phyloP scores from a whole-genome alignment of 1,140 invertebrate species.

The Latrodectus geometricus region DNA sequence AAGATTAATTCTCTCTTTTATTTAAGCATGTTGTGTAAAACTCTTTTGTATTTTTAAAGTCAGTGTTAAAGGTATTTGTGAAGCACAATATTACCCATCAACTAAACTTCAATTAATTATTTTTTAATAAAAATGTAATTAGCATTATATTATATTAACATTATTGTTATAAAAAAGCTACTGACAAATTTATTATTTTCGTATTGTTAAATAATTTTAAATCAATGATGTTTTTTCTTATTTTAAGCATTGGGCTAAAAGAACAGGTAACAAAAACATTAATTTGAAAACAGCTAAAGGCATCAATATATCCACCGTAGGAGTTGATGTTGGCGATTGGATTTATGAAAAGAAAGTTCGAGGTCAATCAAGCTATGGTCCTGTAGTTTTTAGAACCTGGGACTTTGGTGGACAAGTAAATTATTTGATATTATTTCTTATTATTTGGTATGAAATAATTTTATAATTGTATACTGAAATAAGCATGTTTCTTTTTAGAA shows the following conservation, averaged over 20 bases:
- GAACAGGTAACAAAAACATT: constrained; percentile 90
- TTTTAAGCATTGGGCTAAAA: constrained; percentile 87
- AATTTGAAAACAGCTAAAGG: constrained; percentile 81
- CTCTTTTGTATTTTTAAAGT: no score
- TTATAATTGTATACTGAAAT: not conserved
- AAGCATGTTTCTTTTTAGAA: constrained; percentile 68
- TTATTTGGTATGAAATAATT: not conserved
- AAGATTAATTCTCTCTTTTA: no score
- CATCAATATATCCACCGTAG: constrained; percentile 92
- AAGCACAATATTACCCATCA: no score
- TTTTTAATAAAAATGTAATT: no score
- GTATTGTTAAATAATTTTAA: no score
- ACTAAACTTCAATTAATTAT: no score
- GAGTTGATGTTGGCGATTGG: constrained; percentile 97
- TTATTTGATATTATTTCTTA: constrained; percentile 1
- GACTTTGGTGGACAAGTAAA: constrained; percentile 95
- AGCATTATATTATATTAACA: no score
- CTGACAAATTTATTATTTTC: not conserved
- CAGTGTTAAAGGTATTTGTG: no score
- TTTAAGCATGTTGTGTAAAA: no score
- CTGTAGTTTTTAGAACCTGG: constrained; percentile 97
- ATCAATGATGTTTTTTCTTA: constrained; percentile 36
- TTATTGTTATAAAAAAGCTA: not conserved
- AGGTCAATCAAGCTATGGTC: constrained; percentile 80
- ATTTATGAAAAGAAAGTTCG: constrained; percentile 85